A percentile compares a stretch with the other conserved stretches of the same genome.
Evolutionary conservation across 2,888 invertebrate genomes (phyloP).

Genomic region (Drosophila phalerata): DNA sequence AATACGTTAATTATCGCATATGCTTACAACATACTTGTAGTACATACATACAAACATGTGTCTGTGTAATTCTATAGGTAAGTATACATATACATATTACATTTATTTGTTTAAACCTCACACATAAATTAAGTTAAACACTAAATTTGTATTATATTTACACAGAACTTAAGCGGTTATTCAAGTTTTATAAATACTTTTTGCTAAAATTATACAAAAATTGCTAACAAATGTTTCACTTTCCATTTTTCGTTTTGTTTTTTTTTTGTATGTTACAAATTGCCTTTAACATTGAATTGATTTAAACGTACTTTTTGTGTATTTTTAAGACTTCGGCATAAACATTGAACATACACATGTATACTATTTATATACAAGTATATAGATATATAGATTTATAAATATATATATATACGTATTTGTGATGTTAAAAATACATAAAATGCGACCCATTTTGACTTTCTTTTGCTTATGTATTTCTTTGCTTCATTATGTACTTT

Average conservation of each 20-base stretch:
- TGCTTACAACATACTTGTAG: conserved; percentile 60
- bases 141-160: conserved; percentile 72
- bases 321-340: conserved; percentile 71
- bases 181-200: conserved; percentile 53
- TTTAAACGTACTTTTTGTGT: conserved; percentile 59
- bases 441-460: conserved; percentile 55
- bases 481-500: conserved; percentile 20
- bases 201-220: conserved; percentile 77
- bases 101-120: conserved; percentile 46
- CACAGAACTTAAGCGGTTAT: conserved; percentile 66
- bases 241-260: not conserved
- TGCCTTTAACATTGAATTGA: conserved; percentile 77
- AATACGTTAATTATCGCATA: conserved; percentile 78
- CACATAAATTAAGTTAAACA: conserved; percentile 75
- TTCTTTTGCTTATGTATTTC: conserved; percentile 25
- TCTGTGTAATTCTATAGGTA: conserved; percentile 36
- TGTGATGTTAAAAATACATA: conserved; percentile 38
- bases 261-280: conserved; percentile 64
- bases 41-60: conserved; percentile 47
- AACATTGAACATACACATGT: conserved; percentile 66
- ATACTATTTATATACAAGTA: conserved; percentile 33
- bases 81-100: conserved; percentile 28
- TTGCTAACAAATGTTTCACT: conserved; percentile 73
- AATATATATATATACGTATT: conserved; percentile 22
- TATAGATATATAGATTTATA: conserved; percentile 35